These are phyloP conservation scores for Turritopsis rubra DNA, from an alignment of 30 jellyfish, hydroid and myxozoan species.

Conservation along the genomic window DNA sequence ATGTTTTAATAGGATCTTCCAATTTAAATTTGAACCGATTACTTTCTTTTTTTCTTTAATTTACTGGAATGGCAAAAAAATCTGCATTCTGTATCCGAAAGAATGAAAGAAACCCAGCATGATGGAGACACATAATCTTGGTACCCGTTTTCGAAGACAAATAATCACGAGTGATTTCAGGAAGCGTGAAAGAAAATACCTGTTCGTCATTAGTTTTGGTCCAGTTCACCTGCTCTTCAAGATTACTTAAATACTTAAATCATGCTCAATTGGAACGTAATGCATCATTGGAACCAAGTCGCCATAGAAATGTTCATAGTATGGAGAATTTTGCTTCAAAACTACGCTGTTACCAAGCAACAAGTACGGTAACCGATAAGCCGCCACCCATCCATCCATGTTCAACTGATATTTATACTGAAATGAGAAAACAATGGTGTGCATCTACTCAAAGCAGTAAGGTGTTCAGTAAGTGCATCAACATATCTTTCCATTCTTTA, in stretches of 20 bases:
- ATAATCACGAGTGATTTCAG: too few relatives aligned
- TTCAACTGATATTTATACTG: conserved; percentile 74
- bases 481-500: too few relatives aligned
- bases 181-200: conserved; percentile 25
- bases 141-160: too few relatives aligned
- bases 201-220: conserved; percentile 60
- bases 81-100: too few relatives aligned
- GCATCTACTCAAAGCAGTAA: too few relatives aligned
- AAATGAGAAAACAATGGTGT: conserved; percentile 1
- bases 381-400: conserved; percentile 93
- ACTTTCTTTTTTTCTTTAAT: too few relatives aligned
- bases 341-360: conserved; percentile 68
- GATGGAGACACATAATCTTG: too few relatives aligned
- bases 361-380: conserved; percentile 80
- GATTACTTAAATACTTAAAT: conserved; percentile 66
- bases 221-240: conserved; percentile 70
- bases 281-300: conserved; percentile 69
- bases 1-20: too few relatives aligned
- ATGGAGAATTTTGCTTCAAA: conserved; percentile 70
- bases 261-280: conserved; percentile 62
- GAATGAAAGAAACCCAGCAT: too few relatives aligned
- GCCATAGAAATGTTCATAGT: conserved; percentile 69
- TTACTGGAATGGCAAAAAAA: too few relatives aligned
- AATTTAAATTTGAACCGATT: too few relatives aligned
- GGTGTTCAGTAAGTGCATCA: too few relatives aligned